These are phyloP conservation scores for Sebastes miniatus DNA, from an alignment of 2,797 vertebrate species.

Conservation along the genomic window DNA sequence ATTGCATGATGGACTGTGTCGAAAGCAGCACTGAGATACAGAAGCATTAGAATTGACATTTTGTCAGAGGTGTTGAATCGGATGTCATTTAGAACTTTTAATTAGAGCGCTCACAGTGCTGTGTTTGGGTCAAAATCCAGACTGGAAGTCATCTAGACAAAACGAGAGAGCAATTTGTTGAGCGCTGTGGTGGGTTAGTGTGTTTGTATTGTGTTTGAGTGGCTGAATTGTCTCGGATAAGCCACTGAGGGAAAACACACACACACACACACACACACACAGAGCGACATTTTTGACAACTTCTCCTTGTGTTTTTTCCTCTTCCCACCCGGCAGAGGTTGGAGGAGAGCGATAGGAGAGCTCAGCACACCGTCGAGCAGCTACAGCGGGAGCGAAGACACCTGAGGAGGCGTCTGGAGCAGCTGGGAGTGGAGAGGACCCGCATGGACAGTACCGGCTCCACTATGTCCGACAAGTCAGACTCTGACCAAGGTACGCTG, in stretches of 20 bases:
- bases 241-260: not conserved
- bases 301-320: not conserved
- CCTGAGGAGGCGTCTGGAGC: conserved; percentile 92
- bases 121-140: not conserved
- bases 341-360: conserved; percentile 90
- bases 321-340: conserved; percentile 81
- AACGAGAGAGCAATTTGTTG: conserved; percentile 3
- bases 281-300: not conserved
- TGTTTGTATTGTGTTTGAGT: not conserved
- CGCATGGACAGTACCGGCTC: conserved; percentile 93
- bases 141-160: not conserved
- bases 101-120: no score
- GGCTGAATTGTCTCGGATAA: not conserved
- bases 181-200: not conserved
- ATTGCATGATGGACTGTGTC: not conserved
- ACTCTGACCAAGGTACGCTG: conserved; percentile 90
- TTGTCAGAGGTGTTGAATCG: no score
- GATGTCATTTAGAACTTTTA: no score
- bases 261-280: no score
- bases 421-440: conserved; percentile 90
- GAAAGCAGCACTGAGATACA: not conserved
- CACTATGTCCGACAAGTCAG: conserved; percentile 87
- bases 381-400: conserved; percentile 93
- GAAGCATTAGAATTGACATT: no score
- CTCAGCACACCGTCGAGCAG: conserved; percentile 92